phyloP scores from a whole-genome alignment of 2,113 vertebrate species.

The Alces alces region DNA sequence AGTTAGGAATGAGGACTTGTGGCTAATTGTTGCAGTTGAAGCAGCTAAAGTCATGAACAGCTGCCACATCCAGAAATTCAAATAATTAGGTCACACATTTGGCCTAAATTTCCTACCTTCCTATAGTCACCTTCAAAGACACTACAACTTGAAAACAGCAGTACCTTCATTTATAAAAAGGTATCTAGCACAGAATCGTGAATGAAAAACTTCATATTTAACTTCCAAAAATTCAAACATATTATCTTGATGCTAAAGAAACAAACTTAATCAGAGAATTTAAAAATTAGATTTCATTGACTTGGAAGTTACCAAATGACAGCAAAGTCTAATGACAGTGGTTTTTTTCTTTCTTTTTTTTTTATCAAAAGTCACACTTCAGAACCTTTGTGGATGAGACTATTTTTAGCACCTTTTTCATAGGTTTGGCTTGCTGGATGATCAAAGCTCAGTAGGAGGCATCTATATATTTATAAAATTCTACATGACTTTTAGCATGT shows the following conservation, averaged over 20 bases:
- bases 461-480: constrained; percentile 15
- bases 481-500: constrained; percentile 35
- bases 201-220: neutral
- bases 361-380: constrained; percentile 37
- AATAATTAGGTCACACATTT: constrained; percentile 60
- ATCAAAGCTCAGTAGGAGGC: constrained; percentile 34
- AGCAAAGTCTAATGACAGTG: neutral
- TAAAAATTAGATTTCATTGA: neutral
- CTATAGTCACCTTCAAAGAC: constrained; percentile 34
- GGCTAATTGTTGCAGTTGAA: constrained; percentile 48
- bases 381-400: constrained; percentile 32
- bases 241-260: neutral
- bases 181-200: neutral
- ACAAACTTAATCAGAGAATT: constrained; percentile 22
- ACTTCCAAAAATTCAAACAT: constrained; percentile 20
- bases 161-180: constrained; percentile 10
- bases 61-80: constrained; percentile 45
- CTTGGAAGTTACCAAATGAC: neutral
- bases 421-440: constrained; percentile 11
- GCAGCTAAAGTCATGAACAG: constrained; percentile 20
- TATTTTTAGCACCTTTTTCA: constrained; percentile 62
- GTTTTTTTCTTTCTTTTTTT: neutral
- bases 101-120: constrained; percentile 49
- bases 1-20: neutral
- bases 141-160: constrained; percentile 1